Evolutionary conservation across 2,888 invertebrate genomes (phyloP).

Genomic region (Brachypterus glaber): DNA sequence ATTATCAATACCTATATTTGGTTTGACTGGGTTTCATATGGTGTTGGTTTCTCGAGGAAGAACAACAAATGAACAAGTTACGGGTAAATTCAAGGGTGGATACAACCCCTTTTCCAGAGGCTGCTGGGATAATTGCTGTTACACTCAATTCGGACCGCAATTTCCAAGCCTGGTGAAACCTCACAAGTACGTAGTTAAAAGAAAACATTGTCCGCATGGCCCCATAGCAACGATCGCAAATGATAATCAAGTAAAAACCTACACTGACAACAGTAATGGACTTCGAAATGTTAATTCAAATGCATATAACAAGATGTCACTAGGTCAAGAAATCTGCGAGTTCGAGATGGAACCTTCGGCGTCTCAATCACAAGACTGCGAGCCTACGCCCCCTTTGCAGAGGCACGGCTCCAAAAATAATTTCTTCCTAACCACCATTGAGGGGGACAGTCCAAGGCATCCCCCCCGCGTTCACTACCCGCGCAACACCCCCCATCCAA

Average conservation of each 20-base stretch:
- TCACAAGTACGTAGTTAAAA: conserved; percentile 57
- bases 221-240: conserved; percentile 44
- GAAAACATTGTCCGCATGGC: conserved; percentile 45
- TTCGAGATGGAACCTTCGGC: conserved; percentile 83
- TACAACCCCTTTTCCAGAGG: conserved; percentile 97
- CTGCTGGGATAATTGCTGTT: conserved; percentile 91
- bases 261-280: conserved; percentile 87
- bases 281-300: conserved; percentile 69
- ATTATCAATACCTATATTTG: conserved; percentile 92
- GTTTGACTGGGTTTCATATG: conserved; percentile 96
- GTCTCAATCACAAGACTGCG: conserved; percentile 86
- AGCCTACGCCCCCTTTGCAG: conserved; percentile 80
- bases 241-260: conserved; percentile 90
- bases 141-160: conserved; percentile 92
- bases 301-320: conserved; percentile 87
- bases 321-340: conserved; percentile 73
- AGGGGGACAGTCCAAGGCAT: conserved; percentile 47
- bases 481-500: conserved; percentile 72
- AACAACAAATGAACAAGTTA: conserved; percentile 99
- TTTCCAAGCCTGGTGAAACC: conserved; percentile 78
- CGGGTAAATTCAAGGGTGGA: conserved; percentile 97
- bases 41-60: conserved; percentile 92
- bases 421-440: conserved; percentile 55
- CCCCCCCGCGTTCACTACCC: conserved; percentile 45
- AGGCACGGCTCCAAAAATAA: conserved; percentile 79